Evolutionary conservation across 2,113 vertebrate genomes (phyloP).

Genomic region (Casuarius casuarius): DNA sequence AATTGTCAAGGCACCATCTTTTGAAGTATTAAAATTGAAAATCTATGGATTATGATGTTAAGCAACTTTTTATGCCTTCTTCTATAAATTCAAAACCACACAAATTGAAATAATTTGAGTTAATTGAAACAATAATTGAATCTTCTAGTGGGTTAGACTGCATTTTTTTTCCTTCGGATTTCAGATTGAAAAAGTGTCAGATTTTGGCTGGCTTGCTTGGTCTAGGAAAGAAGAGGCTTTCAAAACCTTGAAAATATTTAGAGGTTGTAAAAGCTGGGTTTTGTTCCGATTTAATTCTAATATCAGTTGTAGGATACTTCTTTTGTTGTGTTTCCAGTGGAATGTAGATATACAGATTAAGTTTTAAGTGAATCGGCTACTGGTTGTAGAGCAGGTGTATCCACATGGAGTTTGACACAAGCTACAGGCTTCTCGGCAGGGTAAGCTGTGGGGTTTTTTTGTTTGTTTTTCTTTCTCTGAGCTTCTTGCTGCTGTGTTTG

Average conservation of each 20-base stretch:
- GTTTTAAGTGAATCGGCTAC: neutral
- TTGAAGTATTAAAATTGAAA: neutral
- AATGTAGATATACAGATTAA: neutral
- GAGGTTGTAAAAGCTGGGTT: neutral
- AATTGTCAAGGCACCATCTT: neutral
- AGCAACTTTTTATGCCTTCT: neutral
- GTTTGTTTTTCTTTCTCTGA: neutral
- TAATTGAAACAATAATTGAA: neutral
- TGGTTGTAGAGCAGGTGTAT: neutral
- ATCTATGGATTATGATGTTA: neutral
- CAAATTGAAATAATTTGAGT: neutral
- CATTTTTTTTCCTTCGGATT: neutral
- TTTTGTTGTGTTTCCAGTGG: neutral
- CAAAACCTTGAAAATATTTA: neutral
- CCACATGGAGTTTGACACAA: neutral
- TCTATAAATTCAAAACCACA: neutral
- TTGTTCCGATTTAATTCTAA: neutral
- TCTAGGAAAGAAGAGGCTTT: neutral
- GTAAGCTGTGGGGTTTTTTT: neutral
- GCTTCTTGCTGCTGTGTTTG: neutral
- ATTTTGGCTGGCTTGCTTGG: neutral
- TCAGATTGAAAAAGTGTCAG: neutral
- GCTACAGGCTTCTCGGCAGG: neutral
- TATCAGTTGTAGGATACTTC: neutral
- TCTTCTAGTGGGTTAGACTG: neutral